Percentiles rank a stretch among this genome's conserved stretches.
These are phyloP conservation scores for Puffinus mauretanicus DNA, from an alignment of 2,113 vertebrate genomes.

Conservation along the genomic window DNA sequence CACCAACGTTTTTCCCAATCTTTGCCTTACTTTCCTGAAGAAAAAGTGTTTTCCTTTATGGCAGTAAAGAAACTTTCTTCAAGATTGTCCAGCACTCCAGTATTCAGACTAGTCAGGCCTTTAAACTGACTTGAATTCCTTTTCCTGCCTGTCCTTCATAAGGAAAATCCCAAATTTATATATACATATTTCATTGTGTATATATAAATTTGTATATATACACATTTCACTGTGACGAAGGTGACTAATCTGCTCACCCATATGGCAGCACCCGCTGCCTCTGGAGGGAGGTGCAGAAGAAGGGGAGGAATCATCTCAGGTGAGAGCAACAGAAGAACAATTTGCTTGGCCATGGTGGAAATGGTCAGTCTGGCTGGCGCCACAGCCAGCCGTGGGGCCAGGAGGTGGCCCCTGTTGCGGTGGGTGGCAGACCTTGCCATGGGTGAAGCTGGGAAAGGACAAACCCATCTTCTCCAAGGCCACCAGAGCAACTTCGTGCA, in stretches of 20 bases:
- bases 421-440: not conserved
- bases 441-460: not conserved
- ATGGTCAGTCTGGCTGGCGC: not conserved
- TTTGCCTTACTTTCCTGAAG: not conserved
- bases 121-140: not conserved
- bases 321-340: not conserved
- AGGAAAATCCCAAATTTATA: not conserved
- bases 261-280: accelerated
- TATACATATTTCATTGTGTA: not conserved
- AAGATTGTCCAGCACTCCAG: not conserved
- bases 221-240: not conserved
- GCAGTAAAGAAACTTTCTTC: not conserved
- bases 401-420: not conserved
- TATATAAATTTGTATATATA: not conserved
- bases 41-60: not conserved
- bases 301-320: not conserved
- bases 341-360: not conserved
- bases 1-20: not conserved
- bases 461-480: not conserved
- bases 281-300: not conserved
- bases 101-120: not conserved
- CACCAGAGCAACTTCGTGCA: not conserved
- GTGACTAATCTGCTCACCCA: not conserved
- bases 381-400: accelerated
- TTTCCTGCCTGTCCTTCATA: not conserved